Base-by-base conservation (phyloP, 2,888 invertebrate genomes). In the Acrobasis consociella region DNA sequence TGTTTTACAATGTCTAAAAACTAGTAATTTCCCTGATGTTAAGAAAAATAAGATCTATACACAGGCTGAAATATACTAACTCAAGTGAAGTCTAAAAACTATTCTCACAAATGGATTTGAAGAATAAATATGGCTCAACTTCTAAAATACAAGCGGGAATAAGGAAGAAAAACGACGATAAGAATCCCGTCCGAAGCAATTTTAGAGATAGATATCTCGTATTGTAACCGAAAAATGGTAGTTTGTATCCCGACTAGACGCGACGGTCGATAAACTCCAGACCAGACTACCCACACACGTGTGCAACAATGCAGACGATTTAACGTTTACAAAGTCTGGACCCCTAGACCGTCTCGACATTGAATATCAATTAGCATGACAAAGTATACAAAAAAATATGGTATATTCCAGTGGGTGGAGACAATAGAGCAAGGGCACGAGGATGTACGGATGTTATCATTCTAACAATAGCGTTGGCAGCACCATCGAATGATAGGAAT, bases 211-310 rank as follows among this genome's bases (percentile, higher is more conserved):
- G 42, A 52, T 50, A 46, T 49, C 62, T 63, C 63, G 63, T 69
- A 64, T 51, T 62, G 64, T 63, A 50, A 56, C 64, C 64, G 63
- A 70, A 72, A 67, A 66, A 74, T 72, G 66, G 68, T 71, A 72
- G 71, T 72, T 71, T 69, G 70, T 74, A 79, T 72, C 70, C 66
- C 69, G 64, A 65, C 77, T 69, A 77, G 81, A 83, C 82, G 73
- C 67, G 77, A 81, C 87, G 89, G 87, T 91, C 90, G 85, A 89
- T 90, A 89, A 88, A 85, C 85, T 76, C 80, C 73, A 79, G 78
- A 72, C 80, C 73, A 79, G 78, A 72, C 72, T 71, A 69, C 63
- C 71, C 75, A 67, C 73, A 73, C 74, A 78, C 72, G 76, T 77
- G 72, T 75, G 72, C 76, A 80, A 82, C 74, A 80, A 74, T 75